phyloP scores from a whole-genome alignment of 2,113 vertebrate species.

The Todiramphus saurophagus region DNA sequence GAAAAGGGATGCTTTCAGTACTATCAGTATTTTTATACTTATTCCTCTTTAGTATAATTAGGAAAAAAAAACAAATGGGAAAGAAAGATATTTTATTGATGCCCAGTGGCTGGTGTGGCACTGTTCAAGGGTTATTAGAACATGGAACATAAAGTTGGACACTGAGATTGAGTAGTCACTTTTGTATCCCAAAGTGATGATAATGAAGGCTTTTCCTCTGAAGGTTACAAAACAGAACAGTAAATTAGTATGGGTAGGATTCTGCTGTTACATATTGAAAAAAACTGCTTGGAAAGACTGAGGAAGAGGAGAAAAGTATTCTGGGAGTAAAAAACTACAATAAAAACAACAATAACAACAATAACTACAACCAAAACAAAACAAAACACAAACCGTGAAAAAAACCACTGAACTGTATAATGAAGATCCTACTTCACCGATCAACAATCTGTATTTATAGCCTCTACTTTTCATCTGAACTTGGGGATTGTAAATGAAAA shows the following conservation, averaged over 20 bases:
- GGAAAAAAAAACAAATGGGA: background rate
- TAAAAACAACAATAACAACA: too few relatives aligned
- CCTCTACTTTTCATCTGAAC: background rate
- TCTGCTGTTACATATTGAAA: background rate
- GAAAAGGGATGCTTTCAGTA: background rate
- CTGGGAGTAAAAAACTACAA: too few relatives aligned
- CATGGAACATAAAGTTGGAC: background rate
- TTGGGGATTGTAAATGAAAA: background rate
- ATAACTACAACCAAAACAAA: too few relatives aligned
- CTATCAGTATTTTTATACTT: background rate
- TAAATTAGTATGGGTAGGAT: background rate
- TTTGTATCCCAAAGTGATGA: background rate
- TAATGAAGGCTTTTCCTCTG: background rate
- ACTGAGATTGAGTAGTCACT: accelerated
- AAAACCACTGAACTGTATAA: background rate
- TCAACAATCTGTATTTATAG: background rate
- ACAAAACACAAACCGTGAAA: background rate
- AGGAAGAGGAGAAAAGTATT: background rate
- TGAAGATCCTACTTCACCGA: background rate
- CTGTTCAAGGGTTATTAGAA: background rate
- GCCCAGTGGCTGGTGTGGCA: background rate
- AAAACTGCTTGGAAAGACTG: background rate
- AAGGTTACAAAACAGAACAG: background rate
- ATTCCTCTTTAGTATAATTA: background rate
- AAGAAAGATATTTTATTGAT: background rate